phyloP scores from a whole-genome alignment of 2,113 vertebrate species.

The Fulica atra region DNA sequence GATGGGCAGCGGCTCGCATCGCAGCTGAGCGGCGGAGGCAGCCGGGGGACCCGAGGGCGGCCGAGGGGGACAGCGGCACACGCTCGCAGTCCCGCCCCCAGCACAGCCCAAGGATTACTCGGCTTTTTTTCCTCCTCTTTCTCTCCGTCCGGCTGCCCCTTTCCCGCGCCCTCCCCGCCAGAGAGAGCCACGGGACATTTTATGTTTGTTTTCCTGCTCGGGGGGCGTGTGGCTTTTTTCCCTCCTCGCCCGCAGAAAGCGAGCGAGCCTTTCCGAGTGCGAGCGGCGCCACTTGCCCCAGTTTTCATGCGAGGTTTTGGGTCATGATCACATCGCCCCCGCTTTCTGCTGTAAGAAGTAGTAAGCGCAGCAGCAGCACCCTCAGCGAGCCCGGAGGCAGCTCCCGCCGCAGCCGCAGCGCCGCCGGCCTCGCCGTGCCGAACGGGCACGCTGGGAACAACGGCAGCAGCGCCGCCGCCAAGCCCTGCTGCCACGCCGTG shows the following conservation, averaged over 20 bases:
- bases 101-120: conserved; percentile 79
- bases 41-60: conserved; percentile 56
- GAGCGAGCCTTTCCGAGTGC: conserved; percentile 43
- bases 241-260: conserved; percentile 27
- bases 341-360: conserved; percentile 92
- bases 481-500: conserved; percentile 82
- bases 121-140: conserved; percentile 11
- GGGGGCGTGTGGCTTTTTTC: conserved; percentile 49
- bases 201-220: conserved; percentile 45
- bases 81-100: conserved; percentile 55
- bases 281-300: conserved; percentile 71
- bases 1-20: conserved; percentile 85
- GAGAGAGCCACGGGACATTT: conserved; percentile 60
- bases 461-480: conserved; percentile 76
- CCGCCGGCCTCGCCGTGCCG: conserved; percentile 85
- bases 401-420: conserved; percentile 58
- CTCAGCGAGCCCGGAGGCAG: conserved; percentile 59
- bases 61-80: conserved; percentile 49
- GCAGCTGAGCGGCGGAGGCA: conserved; percentile 71
- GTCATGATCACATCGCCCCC: conserved; percentile 98
- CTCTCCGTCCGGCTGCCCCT: not conserved
- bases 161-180: conserved; percentile 46
- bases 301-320: conserved; percentile 85
- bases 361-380: conserved; percentile 81
- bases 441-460: conserved; percentile 86